A percentile compares a stretch with the other conserved stretches of the same genome.
phyloP scores from a whole-genome alignment of 2,113 vertebrate species.

The Sialia sialis region DNA sequence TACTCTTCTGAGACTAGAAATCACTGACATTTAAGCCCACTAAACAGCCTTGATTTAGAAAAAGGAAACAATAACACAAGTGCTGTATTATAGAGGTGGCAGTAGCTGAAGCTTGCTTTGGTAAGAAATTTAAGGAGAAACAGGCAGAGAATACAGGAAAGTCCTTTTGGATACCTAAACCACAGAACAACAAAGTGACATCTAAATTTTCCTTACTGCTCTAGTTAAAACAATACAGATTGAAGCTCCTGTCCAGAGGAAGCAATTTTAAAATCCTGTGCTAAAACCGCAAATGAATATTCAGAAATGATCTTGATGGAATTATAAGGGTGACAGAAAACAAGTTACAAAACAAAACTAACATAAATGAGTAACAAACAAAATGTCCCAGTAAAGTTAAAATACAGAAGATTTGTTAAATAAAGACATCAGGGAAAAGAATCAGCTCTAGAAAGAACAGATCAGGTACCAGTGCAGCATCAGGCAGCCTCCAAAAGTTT shows the following conservation, averaged over 20 bases:
- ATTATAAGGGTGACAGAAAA: not conserved
- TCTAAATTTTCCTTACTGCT: not conserved
- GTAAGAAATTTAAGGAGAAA: not conserved
- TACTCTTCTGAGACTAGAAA: conserved; percentile 5
- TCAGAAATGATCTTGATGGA: not conserved
- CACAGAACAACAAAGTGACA: not conserved
- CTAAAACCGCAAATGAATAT: not conserved
- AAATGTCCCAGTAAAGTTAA: not conserved
- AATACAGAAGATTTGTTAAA: not conserved
- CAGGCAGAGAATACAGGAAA: not conserved
- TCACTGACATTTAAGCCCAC: not conserved
- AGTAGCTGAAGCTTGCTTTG: not conserved
- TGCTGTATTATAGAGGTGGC: not conserved
- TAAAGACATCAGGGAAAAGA: not conserved
- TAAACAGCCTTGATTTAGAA: conserved; percentile 20
- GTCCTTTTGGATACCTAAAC: not conserved
- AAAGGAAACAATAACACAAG: not conserved
- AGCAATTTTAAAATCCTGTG: not conserved
- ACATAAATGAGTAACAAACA: not conserved
- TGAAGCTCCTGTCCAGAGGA: not conserved
- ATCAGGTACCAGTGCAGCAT: not conserved
- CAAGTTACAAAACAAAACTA: not conserved
- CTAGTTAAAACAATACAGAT: not conserved
- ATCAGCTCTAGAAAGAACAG: not conserved
- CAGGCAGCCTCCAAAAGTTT: not conserved